Base-by-base conservation (phyloP, 2,888 invertebrate genomes). In the Hydrotaea diabolus region DNA sequence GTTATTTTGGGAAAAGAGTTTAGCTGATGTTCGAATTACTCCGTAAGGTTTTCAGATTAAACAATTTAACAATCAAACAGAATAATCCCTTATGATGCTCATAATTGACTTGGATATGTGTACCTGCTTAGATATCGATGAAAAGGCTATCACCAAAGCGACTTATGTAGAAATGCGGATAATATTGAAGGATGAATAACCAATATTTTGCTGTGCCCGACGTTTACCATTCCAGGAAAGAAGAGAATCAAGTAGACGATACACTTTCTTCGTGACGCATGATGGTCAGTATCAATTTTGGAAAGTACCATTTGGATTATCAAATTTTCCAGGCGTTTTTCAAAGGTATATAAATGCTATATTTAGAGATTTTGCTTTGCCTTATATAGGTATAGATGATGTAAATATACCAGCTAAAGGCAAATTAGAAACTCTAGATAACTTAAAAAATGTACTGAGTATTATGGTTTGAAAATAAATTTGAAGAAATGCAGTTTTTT, bases 241-340 rank as follows among this genome's bases (percentile, higher is more conserved):
- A 46, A 0, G 87, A 87, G 5, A 74, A 90, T 49, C 77, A 23
- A 23, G 23, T 59, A 88, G 66, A 36, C 86, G 88, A 73, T 87
- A 87, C 26, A 90, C 90, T 0, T 87, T 90, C 0, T 90, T 91
- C 73, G 85, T 89, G 13, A 43, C 43, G 13, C 43, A 8, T 13
- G 11, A 43, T 11, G 43, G 43, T 13, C 43, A 43, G 2, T 90
- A 86, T 21, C 87, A 90, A 46, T 89, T 88, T 75, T 21, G 69
- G 1, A 77, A 83, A 39, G 80, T 89, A 53, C 92, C 91, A 0
- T 93, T 93, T 87, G 92, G 92, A 3, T 69, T 91, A 4, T 8
- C 43, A 17, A 23, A 59, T 13, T 21, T 26, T 4, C 59, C 59
- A n/a, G 26, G 11, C 23, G 26, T 59, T 23, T 59, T 59, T 23